Evolutionary conservation across 2,113 vertebrate genomes (phyloP).

Genomic region (Antigone vipio): DNA sequence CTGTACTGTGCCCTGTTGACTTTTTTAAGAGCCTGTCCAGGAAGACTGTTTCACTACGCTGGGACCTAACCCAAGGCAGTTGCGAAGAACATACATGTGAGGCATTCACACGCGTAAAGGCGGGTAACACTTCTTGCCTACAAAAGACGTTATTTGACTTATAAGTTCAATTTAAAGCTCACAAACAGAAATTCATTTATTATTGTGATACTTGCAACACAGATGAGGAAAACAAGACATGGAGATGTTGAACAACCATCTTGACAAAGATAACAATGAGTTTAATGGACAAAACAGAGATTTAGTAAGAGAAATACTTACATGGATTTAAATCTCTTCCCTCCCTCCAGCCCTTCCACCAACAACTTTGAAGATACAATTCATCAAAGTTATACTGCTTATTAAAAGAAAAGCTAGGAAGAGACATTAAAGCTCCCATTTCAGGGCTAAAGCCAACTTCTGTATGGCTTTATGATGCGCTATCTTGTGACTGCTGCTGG

Average conservation of each 20-base stretch:
- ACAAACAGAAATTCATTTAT: fast-evolving
- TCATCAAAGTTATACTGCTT: neutral
- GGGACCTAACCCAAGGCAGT: neutral
- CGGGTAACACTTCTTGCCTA: neutral
- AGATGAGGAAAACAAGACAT: neutral
- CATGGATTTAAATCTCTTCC: neutral
- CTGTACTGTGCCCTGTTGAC: neutral
- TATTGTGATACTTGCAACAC: neutral
- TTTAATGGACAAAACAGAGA: neutral
- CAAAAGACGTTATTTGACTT: neutral
- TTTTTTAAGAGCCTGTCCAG: neutral
- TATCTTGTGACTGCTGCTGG: neutral
- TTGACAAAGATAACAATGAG: neutral
- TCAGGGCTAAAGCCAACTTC: neutral
- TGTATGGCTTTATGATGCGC: fast-evolving
- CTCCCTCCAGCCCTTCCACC: neutral
- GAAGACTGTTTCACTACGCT: neutral
- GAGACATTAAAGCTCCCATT: neutral
- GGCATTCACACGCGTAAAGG: fast-evolving
- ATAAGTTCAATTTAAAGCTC: neutral
- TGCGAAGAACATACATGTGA: neutral
- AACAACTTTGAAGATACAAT: neutral
- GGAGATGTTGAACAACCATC: neutral
- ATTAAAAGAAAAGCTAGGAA: neutral
- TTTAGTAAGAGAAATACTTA: neutral